phyloP scores from a whole-genome alignment of 2,113 vertebrate genomes.

The Piprites chloris region DNA sequence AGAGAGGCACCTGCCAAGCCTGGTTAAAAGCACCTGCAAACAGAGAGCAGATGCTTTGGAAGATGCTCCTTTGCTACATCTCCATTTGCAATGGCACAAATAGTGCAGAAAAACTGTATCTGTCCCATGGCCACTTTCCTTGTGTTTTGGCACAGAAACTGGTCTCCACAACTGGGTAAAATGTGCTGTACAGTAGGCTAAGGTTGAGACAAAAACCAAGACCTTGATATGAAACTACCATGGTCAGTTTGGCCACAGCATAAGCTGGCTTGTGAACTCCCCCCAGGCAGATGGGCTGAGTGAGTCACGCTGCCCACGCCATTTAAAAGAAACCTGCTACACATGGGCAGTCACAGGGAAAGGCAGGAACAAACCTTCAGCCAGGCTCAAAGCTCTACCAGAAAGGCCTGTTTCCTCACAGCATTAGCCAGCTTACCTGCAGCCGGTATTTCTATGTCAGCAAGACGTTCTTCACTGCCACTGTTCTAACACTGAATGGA shows the following conservation, averaged over 20 bases:
- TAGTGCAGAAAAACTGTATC: neutral
- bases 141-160: neutral
- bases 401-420: neutral
- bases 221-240: neutral
- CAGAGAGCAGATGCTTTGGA: neutral
- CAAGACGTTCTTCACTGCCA: neutral
- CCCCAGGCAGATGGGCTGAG: neutral
- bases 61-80: neutral
- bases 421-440: neutral
- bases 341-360: neutral
- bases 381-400: neutral
- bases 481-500: neutral
- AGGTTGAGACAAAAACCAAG: neutral
- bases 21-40: neutral
- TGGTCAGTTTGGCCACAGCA: neutral
- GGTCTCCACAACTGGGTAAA: neutral
- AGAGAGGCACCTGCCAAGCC: neutral
- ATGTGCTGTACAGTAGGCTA: neutral
- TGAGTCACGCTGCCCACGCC: fast-evolving
- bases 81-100: neutral
- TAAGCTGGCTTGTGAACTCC: neutral
- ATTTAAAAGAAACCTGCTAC: neutral
- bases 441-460: neutral
- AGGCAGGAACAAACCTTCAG: neutral
- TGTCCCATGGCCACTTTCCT: neutral